Percentiles rank a stretch among this genome's conserved stretches.
These are phyloP conservation scores for Vidua chalybeata DNA, from an alignment of 2,113 vertebrate genomes.

Conservation along the genomic window DNA sequence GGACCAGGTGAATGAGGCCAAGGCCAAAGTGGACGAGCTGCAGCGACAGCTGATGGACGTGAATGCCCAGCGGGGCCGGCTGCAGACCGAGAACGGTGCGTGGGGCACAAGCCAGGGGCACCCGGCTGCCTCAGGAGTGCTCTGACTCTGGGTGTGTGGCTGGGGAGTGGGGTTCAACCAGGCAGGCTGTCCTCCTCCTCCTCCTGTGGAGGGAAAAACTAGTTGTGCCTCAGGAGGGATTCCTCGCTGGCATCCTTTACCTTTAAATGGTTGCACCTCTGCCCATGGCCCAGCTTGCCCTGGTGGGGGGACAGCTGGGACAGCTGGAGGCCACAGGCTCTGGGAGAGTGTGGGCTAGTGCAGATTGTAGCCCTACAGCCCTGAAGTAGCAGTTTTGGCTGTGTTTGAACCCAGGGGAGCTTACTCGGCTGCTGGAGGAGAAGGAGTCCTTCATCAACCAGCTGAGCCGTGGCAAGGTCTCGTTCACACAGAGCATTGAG, in stretches of 20 bases:
- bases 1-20: constrained; percentile 90
- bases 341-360: not conserved
- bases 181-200: not conserved
- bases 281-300: not conserved
- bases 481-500: constrained; percentile 84
- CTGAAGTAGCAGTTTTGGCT: not conserved
- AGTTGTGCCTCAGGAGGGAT: not conserved
- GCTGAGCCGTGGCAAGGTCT: constrained; percentile 85
- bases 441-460: constrained; percentile 88
- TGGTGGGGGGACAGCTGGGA: not conserved
- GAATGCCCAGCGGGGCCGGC: constrained; percentile 78
- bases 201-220: not conserved
- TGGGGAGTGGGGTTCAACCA: fast-evolving
- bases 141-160: not conserved
- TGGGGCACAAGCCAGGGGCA: not conserved
- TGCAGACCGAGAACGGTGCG: constrained; percentile 86
- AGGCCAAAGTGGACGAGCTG: constrained; percentile 87
- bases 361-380: not conserved
- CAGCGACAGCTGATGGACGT: constrained; percentile 85
- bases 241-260: not conserved
- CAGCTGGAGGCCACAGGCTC: not conserved
- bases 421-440: constrained; percentile 87
- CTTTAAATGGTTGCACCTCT: not conserved
- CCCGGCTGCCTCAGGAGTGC: fast-evolving
- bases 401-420: constrained; percentile 77